These are phyloP conservation scores for Urocynchramus pylzowi DNA, from an alignment of 2,113 vertebrate species.

Conservation along the genomic window DNA sequence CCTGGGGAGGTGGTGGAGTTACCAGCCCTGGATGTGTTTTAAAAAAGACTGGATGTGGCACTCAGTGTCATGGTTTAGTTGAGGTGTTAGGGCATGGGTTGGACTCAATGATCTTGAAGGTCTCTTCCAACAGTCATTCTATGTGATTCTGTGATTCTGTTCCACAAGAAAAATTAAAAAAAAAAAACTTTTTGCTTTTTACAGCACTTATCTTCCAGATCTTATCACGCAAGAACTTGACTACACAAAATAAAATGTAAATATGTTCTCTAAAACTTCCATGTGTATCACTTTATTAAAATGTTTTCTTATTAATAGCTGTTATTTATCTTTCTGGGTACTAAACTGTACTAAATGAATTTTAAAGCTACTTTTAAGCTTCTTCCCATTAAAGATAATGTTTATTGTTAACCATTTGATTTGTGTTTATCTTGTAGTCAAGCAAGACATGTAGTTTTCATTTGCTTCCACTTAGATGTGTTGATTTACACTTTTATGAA, in stretches of 20 bases:
- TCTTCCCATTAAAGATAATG: background rate
- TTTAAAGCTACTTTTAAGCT: background rate
- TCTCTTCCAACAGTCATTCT: background rate
- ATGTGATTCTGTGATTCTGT: background rate
- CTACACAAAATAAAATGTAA: background rate
- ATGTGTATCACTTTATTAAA: background rate
- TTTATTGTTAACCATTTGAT: background rate
- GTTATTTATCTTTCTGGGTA: background rate
- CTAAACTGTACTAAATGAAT: background rate
- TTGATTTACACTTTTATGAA: background rate
- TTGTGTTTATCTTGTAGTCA: background rate
- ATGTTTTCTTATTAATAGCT: background rate
- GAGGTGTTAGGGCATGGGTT: background rate
- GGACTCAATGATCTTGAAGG: background rate
- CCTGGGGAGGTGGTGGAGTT: background rate
- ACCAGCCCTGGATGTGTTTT: background rate
- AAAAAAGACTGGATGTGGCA: too few relatives aligned
- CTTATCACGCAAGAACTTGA: background rate
- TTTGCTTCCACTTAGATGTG: background rate
- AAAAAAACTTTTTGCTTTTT: background rate
- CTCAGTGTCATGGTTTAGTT: background rate
- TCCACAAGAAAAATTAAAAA: background rate
- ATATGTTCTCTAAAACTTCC: background rate
- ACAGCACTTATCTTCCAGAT: background rate
- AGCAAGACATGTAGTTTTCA: background rate